phyloP scores from a whole-genome alignment of 2,888 invertebrate species.

The Rhorus exstirpatorius region DNA sequence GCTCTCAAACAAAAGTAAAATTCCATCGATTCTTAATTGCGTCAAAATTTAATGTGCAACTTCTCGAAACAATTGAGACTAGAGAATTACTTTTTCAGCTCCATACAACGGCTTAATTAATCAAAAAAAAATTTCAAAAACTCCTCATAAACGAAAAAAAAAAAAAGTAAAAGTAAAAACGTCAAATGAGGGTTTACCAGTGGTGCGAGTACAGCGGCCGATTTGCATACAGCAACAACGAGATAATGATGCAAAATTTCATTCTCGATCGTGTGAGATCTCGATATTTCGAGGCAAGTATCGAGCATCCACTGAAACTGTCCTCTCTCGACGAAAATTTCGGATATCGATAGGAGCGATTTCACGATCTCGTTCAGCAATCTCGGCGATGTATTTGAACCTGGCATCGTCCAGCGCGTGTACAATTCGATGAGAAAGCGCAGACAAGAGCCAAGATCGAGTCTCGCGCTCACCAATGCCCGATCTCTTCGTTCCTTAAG shows the following conservation, averaged over 20 bases:
- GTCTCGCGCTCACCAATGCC: conserved; percentile 78
- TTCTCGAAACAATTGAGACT: too few relatives aligned
- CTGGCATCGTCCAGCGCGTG: conserved; percentile 90
- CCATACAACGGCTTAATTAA: too few relatives aligned
- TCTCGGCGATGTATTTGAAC: conserved; percentile 87
- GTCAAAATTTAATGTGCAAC: too few relatives aligned
- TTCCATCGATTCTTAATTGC: too few relatives aligned
- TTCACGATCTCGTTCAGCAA: conserved; percentile 88
- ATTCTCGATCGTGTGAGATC: conserved; percentile 91
- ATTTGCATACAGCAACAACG: conserved; percentile 90
- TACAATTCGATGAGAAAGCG: conserved; percentile 97
- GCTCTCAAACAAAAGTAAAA: background rate
- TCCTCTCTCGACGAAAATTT: conserved; percentile 91
- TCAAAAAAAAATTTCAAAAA: too few relatives aligned
- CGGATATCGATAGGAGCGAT: conserved; percentile 91
- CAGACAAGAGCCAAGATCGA: conserved; percentile 97
- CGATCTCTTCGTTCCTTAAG: conserved; percentile 85
- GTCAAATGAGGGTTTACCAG: conserved; percentile 83
- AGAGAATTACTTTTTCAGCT: too few relatives aligned
- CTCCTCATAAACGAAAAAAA: background rate
- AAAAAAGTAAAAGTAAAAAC: background rate
- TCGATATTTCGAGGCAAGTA: conserved; percentile 89
- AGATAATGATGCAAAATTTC: conserved; percentile 92
- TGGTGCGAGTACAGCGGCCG: conserved; percentile 89
- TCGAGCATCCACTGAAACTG: conserved; percentile 94